Evolutionary conservation across 2,888 invertebrate species (phyloP).

Genomic region (Busseola fusca): DNA sequence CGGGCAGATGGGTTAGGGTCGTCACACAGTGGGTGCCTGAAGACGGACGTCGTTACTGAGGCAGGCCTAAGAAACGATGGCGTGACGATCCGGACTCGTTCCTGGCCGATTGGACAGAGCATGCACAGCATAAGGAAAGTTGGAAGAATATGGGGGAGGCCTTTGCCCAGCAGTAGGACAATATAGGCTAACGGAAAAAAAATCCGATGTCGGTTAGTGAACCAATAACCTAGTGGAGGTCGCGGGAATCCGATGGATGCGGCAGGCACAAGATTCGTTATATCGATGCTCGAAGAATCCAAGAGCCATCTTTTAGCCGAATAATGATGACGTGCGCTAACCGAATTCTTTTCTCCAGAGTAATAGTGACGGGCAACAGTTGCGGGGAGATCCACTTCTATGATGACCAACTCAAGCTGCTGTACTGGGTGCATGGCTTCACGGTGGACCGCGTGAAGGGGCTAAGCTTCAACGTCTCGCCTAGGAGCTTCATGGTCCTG

Average conservation of each 20-base stretch:
- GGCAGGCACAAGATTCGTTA: too few species aligned
- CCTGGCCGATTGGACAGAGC: too few species aligned
- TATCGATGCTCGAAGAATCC: neutral
- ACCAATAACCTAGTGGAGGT: neutral
- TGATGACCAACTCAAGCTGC: conserved; percentile 87
- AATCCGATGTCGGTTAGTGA: too few species aligned
- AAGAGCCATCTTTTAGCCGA: neutral
- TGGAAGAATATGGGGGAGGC: too few species aligned
- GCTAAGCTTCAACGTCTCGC: conserved; percentile 86
- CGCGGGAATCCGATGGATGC: neutral
- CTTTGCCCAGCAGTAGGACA: too few species aligned
- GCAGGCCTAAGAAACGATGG: too few species aligned
- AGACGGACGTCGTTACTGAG: too few species aligned
- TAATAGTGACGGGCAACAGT: conserved; percentile 88
- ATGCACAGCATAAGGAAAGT: too few species aligned
- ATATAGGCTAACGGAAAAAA: too few species aligned
- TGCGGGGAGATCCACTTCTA: conserved; percentile 89
- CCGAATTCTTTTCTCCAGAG: conserved; percentile 67
- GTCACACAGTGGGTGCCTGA: too few species aligned
- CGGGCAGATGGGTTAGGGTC: too few species aligned
- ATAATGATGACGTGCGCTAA: neutral
- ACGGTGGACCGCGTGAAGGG: conserved; percentile 82
- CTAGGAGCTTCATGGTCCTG: conserved; percentile 76
- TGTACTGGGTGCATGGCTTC: conserved; percentile 89
- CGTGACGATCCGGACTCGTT: too few species aligned